Percentiles rank a stretch among this genome's conserved stretches.
phyloP scores from a whole-genome alignment of 2,888 invertebrate genomes.

The Myopa testacea region DNA sequence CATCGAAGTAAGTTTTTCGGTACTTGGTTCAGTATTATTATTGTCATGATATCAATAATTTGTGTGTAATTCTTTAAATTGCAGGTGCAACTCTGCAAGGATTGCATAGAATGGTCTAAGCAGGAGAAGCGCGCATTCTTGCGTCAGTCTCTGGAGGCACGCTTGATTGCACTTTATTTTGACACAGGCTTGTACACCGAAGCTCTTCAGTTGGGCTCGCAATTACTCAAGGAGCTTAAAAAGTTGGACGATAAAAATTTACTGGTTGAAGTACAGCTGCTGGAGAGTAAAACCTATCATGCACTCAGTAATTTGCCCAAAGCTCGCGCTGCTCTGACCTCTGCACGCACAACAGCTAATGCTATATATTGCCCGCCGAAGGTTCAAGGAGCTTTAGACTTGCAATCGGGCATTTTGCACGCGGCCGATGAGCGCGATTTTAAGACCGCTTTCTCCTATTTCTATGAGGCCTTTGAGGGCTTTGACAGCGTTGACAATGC shows the following conservation, averaged over 20 bases:
- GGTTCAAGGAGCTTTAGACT: slow-evolving; percentile 96
- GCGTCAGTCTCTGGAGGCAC: slow-evolving; percentile 94
- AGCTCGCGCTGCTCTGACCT: slow-evolving; percentile 95
- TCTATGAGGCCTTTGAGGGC: slow-evolving; percentile 99
- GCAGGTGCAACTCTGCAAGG: slow-evolving; percentile 86
- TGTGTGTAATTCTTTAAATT: slow-evolving; percentile 4
- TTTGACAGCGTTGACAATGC: slow-evolving; percentile 94
- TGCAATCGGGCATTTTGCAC: slow-evolving; percentile 97
- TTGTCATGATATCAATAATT: no score
- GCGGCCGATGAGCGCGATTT: slow-evolving; percentile 99
- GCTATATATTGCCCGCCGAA: slow-evolving; percentile 99
- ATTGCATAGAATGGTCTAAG: slow-evolving; percentile 99
- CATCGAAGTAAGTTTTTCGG: slow-evolving; percentile 74
- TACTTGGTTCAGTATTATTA: not conserved
- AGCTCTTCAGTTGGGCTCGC: slow-evolving; percentile 85
- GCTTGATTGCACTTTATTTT: slow-evolving; percentile 94
- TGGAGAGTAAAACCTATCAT: slow-evolving; percentile 99
- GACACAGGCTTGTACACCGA: slow-evolving; percentile 91
- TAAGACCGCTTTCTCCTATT: slow-evolving; percentile 99
- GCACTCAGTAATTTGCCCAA: slow-evolving; percentile 96
- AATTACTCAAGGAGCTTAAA: slow-evolving; percentile 93
- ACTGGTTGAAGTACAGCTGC: slow-evolving; percentile 95
- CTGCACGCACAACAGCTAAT: slow-evolving; percentile 99
- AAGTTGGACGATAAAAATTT: slow-evolving; percentile 99
- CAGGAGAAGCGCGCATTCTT: slow-evolving; percentile 97